Evolutionary conservation across 2,888 invertebrate genomes (phyloP), one percentile per base, ranked within the genome.

Genomic region (Stegana nigrithorax): DNA sequence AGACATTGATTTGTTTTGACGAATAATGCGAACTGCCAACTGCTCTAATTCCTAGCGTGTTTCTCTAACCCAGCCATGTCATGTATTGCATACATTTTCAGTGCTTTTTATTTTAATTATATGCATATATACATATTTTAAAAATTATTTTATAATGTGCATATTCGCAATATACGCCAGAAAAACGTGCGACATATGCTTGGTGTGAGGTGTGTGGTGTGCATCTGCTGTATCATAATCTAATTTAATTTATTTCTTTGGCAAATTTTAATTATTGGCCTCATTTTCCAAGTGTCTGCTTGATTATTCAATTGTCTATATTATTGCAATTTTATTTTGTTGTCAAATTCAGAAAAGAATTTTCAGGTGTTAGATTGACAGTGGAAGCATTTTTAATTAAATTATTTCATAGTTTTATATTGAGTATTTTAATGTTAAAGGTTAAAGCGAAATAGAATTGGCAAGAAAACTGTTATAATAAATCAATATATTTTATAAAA

Each of bases 231-330:
- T n/a, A n/a, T n/a, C n/a, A n/a, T n/a, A n/a, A n/a, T 29, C 19
- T 25, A 32, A 55, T 55, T 55, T n/a, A 55, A 21, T 55, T 55
- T 21, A 55, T 55, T 55, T 6, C 17, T 21, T 36, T 55, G 4
- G 25, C 32, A 36, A 55, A 26, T 32, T 17, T 55, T 73, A 62
- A 64, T 75, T 71, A 64, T 65, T 71, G 71, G 71, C 75, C 74
- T 67, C 66, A 77, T 66, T 79, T 67, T 44, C 67, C 60, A 68
- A 67, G 60, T 51, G 63, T 29, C 60, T 59, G 55, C 21, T 14
- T 27, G 32, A 21, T 19, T 21, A 36, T 55, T 55, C 27, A 21
- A 57, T 57, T 23, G 27, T 25, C 5, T 27, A 17, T n/a, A n/a
- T 55, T 32, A 47, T 47, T 39, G 6, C 17, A 17, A 5, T 10